Evolutionary conservation across 1,140 invertebrate genomes (phyloP), one percentile per base, ranked within the genome.

Genomic region (Parapsyche elsis): DNA sequence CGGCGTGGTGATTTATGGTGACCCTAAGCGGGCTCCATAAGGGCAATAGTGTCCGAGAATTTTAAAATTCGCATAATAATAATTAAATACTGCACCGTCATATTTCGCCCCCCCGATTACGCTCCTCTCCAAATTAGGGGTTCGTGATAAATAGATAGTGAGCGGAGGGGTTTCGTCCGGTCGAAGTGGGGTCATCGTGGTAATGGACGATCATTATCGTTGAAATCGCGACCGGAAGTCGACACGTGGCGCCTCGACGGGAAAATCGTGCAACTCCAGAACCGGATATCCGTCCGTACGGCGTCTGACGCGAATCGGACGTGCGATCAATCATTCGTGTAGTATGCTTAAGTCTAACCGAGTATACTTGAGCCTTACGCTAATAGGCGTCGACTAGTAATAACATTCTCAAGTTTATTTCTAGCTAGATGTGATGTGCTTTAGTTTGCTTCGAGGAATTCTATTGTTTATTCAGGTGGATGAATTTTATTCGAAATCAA

Each of bases 151-250:
- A 7, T 38, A 38, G 30, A 7, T 38, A 38, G 30, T 38, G 30
- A 38, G 30, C 30, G 30, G 30, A 7, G 30, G 30, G 30, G 30
- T 38, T 38, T 38, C 30, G 30, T n/a, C n/a, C n/a, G n/a, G n/a
- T n/a, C n/a, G n/a, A n/a, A n/a, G n/a, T 38, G 30, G 30, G 30
- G 30, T 38, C 30, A 38, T 38, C 30, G 30, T 21, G 64, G 24
- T 67, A 67, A 67, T 67, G 24, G 24, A 5, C 7, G 16, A 67
- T 21, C 64, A 67, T 71, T 71, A 71, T 71, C 70, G 70, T n/a
- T 71, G 70, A 23, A 71, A 70, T 70, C 67, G 24, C 23, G 23
- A 70, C 67, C 26, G 14, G 57, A 61, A 67, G 5, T 4, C 26
- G 70, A 45, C 26, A 53, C 24, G 16, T 71, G 70, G 70, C 14